phyloP scores from a whole-genome alignment of 2,797 vertebrate genomes.

The Poecilia picta region DNA sequence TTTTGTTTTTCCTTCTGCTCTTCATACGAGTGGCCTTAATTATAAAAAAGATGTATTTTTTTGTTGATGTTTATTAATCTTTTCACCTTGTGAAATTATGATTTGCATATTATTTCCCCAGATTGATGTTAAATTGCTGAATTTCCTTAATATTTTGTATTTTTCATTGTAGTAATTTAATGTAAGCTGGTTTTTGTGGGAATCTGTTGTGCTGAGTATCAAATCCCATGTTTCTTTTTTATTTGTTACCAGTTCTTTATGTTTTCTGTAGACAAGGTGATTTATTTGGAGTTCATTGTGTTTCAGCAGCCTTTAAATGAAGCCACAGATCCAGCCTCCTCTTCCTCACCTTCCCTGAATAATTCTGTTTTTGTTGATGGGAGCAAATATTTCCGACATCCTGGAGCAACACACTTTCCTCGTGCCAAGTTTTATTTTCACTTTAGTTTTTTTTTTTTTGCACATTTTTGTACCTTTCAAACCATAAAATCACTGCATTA shows the following conservation, averaged over 20 bases:
- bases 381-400: conserved; percentile 33
- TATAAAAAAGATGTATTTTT: conserved; percentile 18
- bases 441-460: conserved; percentile 34
- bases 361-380: no score
- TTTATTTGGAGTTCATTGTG: no score
- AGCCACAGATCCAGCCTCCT: not conserved
- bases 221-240: not conserved
- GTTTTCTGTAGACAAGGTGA: conserved; percentile 27
- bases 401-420: conserved; percentile 70
- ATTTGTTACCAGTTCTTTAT: conserved; percentile 14
- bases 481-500: conserved; percentile 47
- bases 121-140: conserved; percentile 35
- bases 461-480: conserved; percentile 48
- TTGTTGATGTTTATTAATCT: conserved; percentile 6
- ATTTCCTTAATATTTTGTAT: conserved; percentile 43
- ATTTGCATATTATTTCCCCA: not conserved
- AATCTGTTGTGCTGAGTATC: conserved; percentile 24
- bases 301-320: conserved; percentile 8
- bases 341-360: not conserved
- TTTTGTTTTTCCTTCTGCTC: conserved; percentile 16
- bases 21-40: conserved; percentile 74
- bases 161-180: conserved; percentile 27
- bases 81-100: conserved; percentile 10
- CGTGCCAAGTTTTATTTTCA: conserved; percentile 85
- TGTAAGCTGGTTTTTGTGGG: conserved; percentile 19